phyloP scores from a whole-genome alignment of 2,113 vertebrate genomes.

The Thryonomys swinderianus region DNA sequence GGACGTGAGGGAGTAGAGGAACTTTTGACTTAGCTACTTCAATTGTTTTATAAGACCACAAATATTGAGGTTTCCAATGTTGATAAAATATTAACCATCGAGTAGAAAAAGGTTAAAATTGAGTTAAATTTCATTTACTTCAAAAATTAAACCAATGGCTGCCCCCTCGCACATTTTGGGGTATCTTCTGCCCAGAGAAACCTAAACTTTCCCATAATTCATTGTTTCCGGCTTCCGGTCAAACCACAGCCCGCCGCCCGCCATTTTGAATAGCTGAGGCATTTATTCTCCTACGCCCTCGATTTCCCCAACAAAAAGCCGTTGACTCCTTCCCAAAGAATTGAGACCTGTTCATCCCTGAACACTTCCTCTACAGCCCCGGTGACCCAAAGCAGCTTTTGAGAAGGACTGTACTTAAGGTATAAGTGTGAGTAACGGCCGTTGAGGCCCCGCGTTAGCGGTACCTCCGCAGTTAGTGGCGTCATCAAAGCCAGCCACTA shows the following conservation, averaged over 20 bases:
- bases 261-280: rapidly evolving
- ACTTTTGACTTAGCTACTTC: neutral
- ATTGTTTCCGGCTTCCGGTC: neutral
- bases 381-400: neutral
- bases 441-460: neutral
- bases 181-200: rapidly evolving
- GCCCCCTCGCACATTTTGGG: rapidly evolving
- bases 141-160: neutral
- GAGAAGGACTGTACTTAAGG: slow-evolving; percentile 33
- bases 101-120: neutral
- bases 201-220: slow-evolving; percentile 3
- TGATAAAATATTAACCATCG: neutral
- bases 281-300: rapidly evolving
- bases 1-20: rapidly evolving
- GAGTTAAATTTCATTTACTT: neutral
- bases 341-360: rapidly evolving
- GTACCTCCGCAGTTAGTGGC: neutral
- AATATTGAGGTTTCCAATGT: neutral
- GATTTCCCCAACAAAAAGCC: neutral
- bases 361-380: neutral
- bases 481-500: rapidly evolving
- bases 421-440: neutral
- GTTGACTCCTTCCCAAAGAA: neutral
- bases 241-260: rapidly evolving
- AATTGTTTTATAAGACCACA: neutral